A percentile compares a stretch with the other conserved stretches of the same genome.
phyloP scores from a whole-genome alignment of 2,797 vertebrate species.

The Pangasius djambal region DNA sequence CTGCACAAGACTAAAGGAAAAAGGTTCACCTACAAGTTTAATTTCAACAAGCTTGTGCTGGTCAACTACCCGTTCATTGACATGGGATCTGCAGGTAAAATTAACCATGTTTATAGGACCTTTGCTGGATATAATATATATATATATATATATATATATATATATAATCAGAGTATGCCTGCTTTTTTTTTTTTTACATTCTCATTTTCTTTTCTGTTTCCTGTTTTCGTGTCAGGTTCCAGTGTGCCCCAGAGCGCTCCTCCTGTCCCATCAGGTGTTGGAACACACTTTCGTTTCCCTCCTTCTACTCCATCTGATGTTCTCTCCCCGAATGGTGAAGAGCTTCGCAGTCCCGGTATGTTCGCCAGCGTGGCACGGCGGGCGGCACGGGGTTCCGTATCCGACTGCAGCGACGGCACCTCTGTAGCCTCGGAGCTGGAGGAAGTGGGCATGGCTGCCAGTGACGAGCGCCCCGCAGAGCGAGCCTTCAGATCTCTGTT shows the following conservation, averaged over 20 bases:
- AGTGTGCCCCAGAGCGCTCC: slow-evolving; percentile 90
- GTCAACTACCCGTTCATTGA: slow-evolving; percentile 89
- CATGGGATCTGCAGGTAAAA: slow-evolving; percentile 77
- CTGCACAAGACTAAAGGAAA: slow-evolving; percentile 86
- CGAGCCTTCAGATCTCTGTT: slow-evolving; percentile 73
- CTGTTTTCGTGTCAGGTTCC: slow-evolving; percentile 71
- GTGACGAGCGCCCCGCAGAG: slow-evolving; percentile 70
- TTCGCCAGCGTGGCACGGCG: slow-evolving; percentile 85
- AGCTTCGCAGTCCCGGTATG: slow-evolving; percentile 78
- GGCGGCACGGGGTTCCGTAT: slow-evolving; percentile 87
- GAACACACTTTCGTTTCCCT: slow-evolving; percentile 88
- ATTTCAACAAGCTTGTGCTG: slow-evolving; percentile 85
- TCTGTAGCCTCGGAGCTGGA: slow-evolving; percentile 89
- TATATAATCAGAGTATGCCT: not conserved
- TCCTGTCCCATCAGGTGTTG: slow-evolving; percentile 79
- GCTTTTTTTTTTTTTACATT: not conserved
- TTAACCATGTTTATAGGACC: not conserved
- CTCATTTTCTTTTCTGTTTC: not conserved
- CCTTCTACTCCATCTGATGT: slow-evolving; percentile 87
- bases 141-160: not conserved
- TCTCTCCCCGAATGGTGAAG: slow-evolving; percentile 85
- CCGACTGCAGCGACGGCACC: slow-evolving; percentile 91
- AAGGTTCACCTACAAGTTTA: slow-evolving; percentile 86
- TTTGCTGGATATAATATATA: not conserved
- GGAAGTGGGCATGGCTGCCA: slow-evolving; percentile 73